These are phyloP conservation scores for Hydrolagus colliei DNA, from an alignment of 2,797 vertebrate species.

Conservation along the genomic window DNA sequence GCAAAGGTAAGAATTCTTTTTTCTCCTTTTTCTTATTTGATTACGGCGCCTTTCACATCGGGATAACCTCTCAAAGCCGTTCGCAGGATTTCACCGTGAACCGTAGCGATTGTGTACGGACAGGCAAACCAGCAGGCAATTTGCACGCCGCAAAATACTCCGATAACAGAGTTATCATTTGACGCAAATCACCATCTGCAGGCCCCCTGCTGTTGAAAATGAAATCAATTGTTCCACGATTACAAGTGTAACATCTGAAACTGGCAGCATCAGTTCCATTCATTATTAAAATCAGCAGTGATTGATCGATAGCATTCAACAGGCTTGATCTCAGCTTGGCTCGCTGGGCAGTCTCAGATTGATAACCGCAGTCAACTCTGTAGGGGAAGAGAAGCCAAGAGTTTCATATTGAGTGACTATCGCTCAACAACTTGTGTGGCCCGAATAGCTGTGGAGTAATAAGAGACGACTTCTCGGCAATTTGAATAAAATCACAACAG, in stretches of 20 bases:
- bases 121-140: too few species aligned
- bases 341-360: neutral
- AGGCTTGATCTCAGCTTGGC: neutral
- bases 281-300: neutral
- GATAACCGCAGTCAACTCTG: neutral
- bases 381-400: too few species aligned
- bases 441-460: neutral
- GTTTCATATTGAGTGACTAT: neutral
- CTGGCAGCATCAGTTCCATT: neutral
- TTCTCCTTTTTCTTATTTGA: neutral
- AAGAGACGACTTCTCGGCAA: neutral
- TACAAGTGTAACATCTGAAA: neutral
- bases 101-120: too few species aligned
- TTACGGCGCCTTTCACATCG: too few species aligned
- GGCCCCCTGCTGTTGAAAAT: neutral
- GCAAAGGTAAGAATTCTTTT: conserved; percentile 34
- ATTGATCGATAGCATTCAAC: neutral
- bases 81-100: too few species aligned
- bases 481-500: neutral
- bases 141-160: neutral
- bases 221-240: too few species aligned
- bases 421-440: too few species aligned
- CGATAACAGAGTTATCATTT: conserved; percentile 15
- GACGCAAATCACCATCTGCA: neutral
- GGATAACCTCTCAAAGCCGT: too few species aligned